Conservation (phyloP, 1,140 invertebrate genomes). For the Drosophila ambigua region DNA sequence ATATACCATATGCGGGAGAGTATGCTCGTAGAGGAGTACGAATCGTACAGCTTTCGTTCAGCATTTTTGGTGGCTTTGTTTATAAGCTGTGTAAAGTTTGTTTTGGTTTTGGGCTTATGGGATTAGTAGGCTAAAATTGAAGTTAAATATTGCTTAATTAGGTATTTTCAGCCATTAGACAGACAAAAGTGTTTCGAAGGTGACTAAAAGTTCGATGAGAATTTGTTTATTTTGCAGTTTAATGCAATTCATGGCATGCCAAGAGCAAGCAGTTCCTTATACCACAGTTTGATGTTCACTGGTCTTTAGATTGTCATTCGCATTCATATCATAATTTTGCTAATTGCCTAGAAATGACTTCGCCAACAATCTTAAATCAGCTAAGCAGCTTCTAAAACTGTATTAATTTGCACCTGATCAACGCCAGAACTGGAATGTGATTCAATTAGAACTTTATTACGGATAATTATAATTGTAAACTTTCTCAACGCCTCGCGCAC, state of each 20-base stretch:
- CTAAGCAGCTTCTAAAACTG: conserved; percentile 8
- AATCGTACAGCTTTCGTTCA: conserved; percentile 17
- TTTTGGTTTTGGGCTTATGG: conserved; percentile 48
- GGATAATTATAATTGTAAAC: conserved; percentile 47
- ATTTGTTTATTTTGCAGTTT: conserved; percentile 8
- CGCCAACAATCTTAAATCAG: not conserved
- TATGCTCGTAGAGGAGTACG: not conserved
- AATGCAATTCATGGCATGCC: no score
- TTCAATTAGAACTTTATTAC: conserved; percentile 62
- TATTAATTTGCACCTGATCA: conserved; percentile 39
- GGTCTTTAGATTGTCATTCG: conserved; percentile 1
- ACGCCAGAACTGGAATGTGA: conserved; percentile 3
- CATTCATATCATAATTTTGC: not conserved
- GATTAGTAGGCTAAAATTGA: conserved; percentile 45
- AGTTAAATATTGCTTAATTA: conserved; percentile 52
- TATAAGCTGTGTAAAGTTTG: conserved; percentile 56
- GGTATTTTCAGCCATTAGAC: conserved; percentile 18
- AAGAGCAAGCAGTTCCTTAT: no score
- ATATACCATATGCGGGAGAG: not conserved
- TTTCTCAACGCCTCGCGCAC: conserved; percentile 46
- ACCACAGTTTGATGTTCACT: not conserved
- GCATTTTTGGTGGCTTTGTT: conserved; percentile 1
- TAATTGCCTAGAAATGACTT: conserved; percentile 24
- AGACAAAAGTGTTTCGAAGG: not conserved
- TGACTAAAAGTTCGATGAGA: not conserved